phyloP scores from a whole-genome alignment of 2,888 invertebrate genomes.

The Leptarthrus brevirostris region DNA sequence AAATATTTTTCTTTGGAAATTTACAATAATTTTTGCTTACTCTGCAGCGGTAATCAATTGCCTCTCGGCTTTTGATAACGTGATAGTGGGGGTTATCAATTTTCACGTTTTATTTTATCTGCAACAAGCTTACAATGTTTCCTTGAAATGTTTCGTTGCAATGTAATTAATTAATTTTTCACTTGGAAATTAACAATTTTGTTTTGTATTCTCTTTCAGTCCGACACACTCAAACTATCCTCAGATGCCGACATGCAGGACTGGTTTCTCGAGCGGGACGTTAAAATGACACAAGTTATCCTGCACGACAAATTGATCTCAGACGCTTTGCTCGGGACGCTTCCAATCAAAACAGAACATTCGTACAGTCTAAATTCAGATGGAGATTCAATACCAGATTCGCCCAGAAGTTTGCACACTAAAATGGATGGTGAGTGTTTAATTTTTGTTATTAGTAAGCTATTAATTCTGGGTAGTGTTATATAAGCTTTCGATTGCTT shows the following conservation, averaged over 20 bases:
- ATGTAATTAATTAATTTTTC: background rate
- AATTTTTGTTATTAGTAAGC: too few species aligned
- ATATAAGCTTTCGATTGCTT: too few species aligned
- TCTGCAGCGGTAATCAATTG: too few species aligned
- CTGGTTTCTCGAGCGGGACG: constrained; percentile 77
- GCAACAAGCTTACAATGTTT: too few species aligned
- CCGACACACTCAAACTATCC: constrained; percentile 72
- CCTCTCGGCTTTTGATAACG: too few species aligned
- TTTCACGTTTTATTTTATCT: too few species aligned
- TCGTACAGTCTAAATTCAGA: constrained; percentile 87
- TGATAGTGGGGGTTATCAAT: too few species aligned
- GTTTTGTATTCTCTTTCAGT: constrained; percentile 68
- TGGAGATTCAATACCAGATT: constrained; percentile 77
- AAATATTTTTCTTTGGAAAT: too few species aligned
- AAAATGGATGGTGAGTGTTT: constrained; percentile 77
- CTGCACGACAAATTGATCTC: constrained; percentile 82
- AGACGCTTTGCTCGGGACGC: constrained; percentile 79
- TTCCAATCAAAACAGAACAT: constrained; percentile 91
- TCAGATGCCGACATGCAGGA: constrained; percentile 76
- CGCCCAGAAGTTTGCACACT: constrained; percentile 74
- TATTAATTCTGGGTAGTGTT: too few species aligned
- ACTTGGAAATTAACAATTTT: too few species aligned
- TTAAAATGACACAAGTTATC: constrained; percentile 76
- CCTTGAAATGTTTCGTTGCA: too few species aligned
- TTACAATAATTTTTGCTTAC: too few species aligned